Evolutionary conservation across 2,888 invertebrate genomes (phyloP).

Genomic region (Mesorhabditis spiculigera): DNA sequence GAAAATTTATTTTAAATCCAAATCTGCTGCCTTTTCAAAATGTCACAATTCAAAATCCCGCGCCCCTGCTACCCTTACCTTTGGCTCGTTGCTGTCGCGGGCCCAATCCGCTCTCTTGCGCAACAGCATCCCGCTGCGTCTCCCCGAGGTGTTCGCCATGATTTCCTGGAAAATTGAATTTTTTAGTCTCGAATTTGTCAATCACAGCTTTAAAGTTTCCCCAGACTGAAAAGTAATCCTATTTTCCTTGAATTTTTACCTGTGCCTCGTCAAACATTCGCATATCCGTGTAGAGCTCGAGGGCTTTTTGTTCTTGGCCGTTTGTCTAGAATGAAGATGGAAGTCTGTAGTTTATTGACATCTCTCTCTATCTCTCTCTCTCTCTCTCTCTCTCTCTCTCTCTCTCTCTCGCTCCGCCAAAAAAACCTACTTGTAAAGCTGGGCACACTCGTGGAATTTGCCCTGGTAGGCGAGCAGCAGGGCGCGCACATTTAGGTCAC

Average conservation of each 20-base stretch:
- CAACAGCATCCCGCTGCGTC: conserved; percentile 77
- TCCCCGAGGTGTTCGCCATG: conserved; percentile 66
- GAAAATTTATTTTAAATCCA: too few relatives aligned
- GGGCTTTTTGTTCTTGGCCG: conserved; percentile 78
- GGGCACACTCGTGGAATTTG: conserved; percentile 79
- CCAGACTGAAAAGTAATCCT: background rate
- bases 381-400: background rate
- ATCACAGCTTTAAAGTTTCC: too few relatives aligned
- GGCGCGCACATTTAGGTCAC: conserved; percentile 66
- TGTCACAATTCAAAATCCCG: conserved; percentile 73
- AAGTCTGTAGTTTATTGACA: background rate
- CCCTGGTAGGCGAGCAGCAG: conserved; percentile 81
- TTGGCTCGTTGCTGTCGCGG: conserved; percentile 80
- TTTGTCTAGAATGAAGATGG: conserved; percentile 59
- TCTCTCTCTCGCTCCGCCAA: background rate
- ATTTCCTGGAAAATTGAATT: conserved; percentile 59
- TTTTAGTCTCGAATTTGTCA: too few relatives aligned
- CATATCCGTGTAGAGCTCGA: conserved; percentile 91
- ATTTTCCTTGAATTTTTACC: conserved; percentile 63
- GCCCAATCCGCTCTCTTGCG: conserved; percentile 96
- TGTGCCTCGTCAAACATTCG: conserved; percentile 97
- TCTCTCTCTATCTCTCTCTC: too few relatives aligned
- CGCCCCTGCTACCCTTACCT: conserved; percentile 69
- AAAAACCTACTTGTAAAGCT: conserved; percentile 75
- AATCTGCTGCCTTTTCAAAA: conserved; percentile 91